Conservation (phyloP, 2,113 vertebrate species). For the Tinamus guttatus region DNA sequence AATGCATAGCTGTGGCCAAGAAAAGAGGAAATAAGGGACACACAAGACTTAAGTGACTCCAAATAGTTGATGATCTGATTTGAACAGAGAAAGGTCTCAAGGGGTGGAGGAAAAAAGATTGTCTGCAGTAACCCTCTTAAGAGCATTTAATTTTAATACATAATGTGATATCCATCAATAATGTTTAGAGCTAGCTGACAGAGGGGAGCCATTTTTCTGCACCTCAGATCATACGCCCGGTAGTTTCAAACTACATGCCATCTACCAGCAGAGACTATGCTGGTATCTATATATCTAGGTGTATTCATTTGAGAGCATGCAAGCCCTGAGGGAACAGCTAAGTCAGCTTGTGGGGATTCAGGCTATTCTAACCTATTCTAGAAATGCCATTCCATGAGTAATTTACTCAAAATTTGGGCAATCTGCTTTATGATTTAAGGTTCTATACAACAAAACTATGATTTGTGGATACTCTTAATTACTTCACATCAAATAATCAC, state of each 20-base stretch:
- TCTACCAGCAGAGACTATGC: background rate
- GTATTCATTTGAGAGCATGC: rapidly evolving
- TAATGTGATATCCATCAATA: too few relatives aligned
- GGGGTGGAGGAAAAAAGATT: background rate
- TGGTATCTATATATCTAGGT: background rate
- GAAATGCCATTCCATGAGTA: background rate
- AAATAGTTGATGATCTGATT: background rate
- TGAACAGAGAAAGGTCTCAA: background rate
- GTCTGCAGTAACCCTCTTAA: background rate
- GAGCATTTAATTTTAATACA: background rate
- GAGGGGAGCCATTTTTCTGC: background rate
- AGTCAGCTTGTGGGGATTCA: rapidly evolving
- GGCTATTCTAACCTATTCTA: background rate
- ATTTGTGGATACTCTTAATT: background rate
- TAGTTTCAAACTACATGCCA: background rate
- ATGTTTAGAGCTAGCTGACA: background rate
- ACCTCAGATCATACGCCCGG: background rate
- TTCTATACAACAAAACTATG: background rate
- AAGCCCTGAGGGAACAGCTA: background rate
- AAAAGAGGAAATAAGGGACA: background rate
- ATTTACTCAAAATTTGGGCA: background rate
- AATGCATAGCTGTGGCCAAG: rapidly evolving
- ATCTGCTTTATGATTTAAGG: background rate
- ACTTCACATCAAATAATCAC: background rate
- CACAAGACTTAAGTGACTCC: background rate